Conservation (phyloP, 2,888 invertebrate genomes). For the Galeopsomyia nigrocyanea region DNA sequence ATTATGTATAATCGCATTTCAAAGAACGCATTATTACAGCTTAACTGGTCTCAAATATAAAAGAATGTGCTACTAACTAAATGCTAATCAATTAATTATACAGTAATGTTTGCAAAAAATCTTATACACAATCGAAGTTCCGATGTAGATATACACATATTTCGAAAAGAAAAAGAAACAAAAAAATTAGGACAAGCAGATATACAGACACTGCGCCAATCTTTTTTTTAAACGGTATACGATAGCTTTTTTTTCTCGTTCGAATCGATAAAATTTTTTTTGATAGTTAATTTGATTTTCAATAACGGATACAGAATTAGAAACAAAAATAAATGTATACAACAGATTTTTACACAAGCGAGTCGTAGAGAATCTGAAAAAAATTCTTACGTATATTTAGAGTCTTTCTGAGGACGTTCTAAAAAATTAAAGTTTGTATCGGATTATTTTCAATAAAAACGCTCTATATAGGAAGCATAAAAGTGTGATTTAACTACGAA, state of each 20-base stretch:
- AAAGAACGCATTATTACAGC: conserved; percentile 38
- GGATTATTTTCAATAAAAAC: conserved; percentile 5
- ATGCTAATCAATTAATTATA: conserved; percentile 40
- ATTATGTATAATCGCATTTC: conserved; percentile 32
- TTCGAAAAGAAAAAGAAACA: conserved; percentile 19
- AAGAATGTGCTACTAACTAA: conserved; percentile 48
- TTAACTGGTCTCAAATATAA: conserved; percentile 48
- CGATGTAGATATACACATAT: conserved; percentile 29
- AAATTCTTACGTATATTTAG: conserved; percentile 14
- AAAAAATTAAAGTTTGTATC: no score
- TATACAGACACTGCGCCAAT: conserved; percentile 14
- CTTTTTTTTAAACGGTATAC: not conserved
- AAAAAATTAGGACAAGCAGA: not conserved
- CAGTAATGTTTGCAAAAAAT: conserved; percentile 36
- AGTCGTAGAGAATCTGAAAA: conserved; percentile 10
- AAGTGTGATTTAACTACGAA: conserved; percentile 13
- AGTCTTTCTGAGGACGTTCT: no score
- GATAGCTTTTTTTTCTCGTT: conserved; percentile 14
- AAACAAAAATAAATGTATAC: conserved; percentile 24
- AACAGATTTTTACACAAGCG: conserved; percentile 11
- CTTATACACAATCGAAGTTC: conserved; percentile 28
- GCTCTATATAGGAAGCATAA: conserved; percentile 18
- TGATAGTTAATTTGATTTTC: conserved; percentile 4
- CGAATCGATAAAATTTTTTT: conserved; percentile 22
- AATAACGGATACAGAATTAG: conserved; percentile 20